phyloP scores from a whole-genome alignment of 2,797 vertebrate species.

The Muscicapa striata region DNA sequence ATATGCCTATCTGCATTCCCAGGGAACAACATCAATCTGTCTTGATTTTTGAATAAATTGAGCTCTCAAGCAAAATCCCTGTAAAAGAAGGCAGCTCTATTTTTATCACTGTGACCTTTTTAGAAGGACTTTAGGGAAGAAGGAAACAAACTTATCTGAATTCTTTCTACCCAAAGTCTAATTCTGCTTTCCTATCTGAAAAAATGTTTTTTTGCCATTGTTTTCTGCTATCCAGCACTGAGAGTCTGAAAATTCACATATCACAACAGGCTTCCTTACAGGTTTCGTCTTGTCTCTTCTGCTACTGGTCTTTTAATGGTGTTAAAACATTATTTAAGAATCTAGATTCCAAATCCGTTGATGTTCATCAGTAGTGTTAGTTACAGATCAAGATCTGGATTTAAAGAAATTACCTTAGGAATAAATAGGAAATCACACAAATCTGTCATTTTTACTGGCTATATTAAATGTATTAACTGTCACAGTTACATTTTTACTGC shows the following conservation, averaged over 20 bases:
- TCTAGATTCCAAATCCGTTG: background rate
- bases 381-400: background rate
- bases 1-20: conserved; percentile 61
- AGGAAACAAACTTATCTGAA: conserved; percentile 29
- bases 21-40: conserved; percentile 63
- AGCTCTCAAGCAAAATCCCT: conserved; percentile 44
- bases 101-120: conserved; percentile 57
- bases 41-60: conserved; percentile 68
- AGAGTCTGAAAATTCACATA: background rate
- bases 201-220: background rate
- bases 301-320: background rate
- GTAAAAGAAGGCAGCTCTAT: conserved; percentile 20
- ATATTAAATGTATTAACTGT: background rate
- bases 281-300: background rate
- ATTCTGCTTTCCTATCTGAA: background rate
- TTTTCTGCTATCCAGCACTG: background rate
- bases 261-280: background rate
- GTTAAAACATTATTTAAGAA: background rate
- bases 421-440: background rate
- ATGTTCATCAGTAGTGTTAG: accelerated
- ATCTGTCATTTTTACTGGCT: background rate
- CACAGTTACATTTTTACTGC: background rate
- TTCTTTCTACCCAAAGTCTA: background rate
- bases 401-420: background rate
- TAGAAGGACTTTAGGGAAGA: conserved; percentile 47